These are phyloP conservation scores for Noctilio leporinus DNA, from an alignment of 2,113 vertebrate species.

Conservation along the genomic window DNA sequence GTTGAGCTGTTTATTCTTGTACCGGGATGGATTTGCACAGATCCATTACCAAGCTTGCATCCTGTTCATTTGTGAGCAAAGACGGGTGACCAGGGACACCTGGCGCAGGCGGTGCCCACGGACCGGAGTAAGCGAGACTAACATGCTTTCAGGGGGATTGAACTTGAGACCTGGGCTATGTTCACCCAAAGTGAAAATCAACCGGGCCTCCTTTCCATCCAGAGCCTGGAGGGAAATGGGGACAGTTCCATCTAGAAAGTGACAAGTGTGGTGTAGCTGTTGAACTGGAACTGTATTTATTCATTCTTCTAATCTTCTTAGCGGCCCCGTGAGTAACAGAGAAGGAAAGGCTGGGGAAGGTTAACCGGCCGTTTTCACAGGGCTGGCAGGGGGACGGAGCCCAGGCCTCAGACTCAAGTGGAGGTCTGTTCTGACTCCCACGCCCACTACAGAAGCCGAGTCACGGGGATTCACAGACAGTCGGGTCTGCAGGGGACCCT, in stretches of 20 bases:
- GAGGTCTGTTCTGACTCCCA: not conserved
- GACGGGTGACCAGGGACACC: not conserved
- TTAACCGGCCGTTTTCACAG: not conserved
- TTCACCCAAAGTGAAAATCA: not conserved
- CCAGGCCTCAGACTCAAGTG: not conserved
- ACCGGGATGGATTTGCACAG: not conserved
- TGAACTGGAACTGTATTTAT: not conserved
- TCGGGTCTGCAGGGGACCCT: not conserved
- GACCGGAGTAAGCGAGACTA: not conserved
- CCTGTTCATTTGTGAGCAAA: slow-evolving; percentile 1
- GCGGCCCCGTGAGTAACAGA: not conserved
- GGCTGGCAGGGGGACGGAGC: not conserved
- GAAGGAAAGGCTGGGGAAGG: not conserved
- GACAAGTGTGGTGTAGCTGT: not conserved
- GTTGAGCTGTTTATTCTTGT: not conserved
- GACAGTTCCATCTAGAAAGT: not conserved
- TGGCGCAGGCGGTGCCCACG: not conserved
- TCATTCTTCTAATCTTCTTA: not conserved
- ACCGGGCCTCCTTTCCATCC: not conserved
- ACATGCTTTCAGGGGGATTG: slow-evolving; percentile 18
- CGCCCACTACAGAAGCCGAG: not conserved
- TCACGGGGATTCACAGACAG: not conserved
- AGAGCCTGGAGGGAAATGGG: not conserved
- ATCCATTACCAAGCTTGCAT: not conserved
- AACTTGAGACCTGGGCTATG: not conserved